These are phyloP conservation scores for Lasioglossum malachurum DNA, from an alignment of 2,888 invertebrate species.

Conservation along the genomic window DNA sequence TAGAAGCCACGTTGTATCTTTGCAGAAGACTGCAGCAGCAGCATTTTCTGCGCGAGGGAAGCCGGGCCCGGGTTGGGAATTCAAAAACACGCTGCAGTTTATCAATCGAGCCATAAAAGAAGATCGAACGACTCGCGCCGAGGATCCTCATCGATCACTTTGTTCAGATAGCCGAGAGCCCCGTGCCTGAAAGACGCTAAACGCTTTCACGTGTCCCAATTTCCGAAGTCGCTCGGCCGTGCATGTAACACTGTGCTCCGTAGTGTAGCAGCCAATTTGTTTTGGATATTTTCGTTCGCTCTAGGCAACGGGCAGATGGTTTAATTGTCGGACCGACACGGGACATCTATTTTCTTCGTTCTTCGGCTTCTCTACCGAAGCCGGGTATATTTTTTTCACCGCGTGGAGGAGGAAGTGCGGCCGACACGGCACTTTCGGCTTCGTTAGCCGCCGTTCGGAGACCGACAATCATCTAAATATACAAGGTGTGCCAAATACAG, in stretches of 20 bases:
- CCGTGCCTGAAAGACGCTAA: constrained; percentile 57
- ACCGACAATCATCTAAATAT: constrained; percentile 53
- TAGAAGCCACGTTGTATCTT: not conserved
- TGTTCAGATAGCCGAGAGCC: constrained; percentile 36
- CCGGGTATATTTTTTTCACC: constrained; percentile 33
- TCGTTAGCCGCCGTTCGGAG: constrained; percentile 47
- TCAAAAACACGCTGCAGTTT: constrained; percentile 13
- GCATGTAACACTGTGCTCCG: constrained; percentile 29
- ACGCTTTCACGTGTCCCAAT: constrained; percentile 71
- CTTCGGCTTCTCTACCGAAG: constrained; percentile 26
- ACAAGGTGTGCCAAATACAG: constrained; percentile 50
- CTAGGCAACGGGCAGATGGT: constrained; percentile 59
- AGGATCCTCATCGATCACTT: constrained; percentile 34
- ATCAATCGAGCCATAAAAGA: constrained; percentile 36
- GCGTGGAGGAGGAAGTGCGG: constrained; percentile 29
- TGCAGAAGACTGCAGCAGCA: not conserved
- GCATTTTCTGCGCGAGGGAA: not conserved
- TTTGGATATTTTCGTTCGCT: constrained; percentile 74
- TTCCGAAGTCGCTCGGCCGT: constrained; percentile 53
- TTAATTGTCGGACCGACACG: constrained; percentile 71
- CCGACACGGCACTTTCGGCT: constrained; percentile 38
- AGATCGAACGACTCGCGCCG: constrained; percentile 11
- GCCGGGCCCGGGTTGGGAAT: not conserved
- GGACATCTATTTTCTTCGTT: constrained; percentile 70
- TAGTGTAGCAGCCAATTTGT: constrained; percentile 74